Evolutionary conservation across 1,140 invertebrate genomes (phyloP).

Genomic region (Pseudachorutes palmiensis): DNA sequence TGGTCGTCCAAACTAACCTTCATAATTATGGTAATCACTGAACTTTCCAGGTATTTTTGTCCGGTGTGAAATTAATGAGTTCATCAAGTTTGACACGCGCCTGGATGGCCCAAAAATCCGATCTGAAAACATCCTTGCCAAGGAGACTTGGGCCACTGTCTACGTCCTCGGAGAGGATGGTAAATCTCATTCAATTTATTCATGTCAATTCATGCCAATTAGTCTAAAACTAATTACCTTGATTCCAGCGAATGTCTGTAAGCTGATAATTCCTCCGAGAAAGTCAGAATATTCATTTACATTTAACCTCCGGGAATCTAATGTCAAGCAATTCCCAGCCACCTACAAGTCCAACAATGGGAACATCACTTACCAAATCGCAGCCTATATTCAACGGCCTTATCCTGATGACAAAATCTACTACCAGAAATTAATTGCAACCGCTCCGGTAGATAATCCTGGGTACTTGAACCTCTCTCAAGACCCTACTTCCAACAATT

Average conservation of each 20-base stretch:
- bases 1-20: no score
- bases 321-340: not conserved
- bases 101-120: not conserved
- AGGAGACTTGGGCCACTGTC: not conserved
- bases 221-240: not conserved
- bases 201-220: no score
- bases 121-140: not conserved
- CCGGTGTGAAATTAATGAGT: conserved; percentile 1
- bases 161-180: conserved; percentile 1
- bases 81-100: not conserved
- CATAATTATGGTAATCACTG: no score
- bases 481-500: not conserved
- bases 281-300: not conserved
- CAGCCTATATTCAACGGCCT: not conserved
- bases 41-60: conserved; percentile 5
- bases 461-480: conserved; percentile 1
- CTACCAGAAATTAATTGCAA: not conserved
- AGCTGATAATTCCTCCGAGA: not conserved
- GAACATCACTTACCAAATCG: not conserved
- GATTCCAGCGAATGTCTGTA: not conserved
- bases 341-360: not conserved
- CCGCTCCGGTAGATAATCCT: not conserved
- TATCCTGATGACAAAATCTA: conserved; percentile 7
- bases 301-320: not conserved
- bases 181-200: not conserved